These are phyloP conservation scores for Plotosus lineatus DNA, from an alignment of 2,113 vertebrate species.

Conservation along the genomic window DNA sequence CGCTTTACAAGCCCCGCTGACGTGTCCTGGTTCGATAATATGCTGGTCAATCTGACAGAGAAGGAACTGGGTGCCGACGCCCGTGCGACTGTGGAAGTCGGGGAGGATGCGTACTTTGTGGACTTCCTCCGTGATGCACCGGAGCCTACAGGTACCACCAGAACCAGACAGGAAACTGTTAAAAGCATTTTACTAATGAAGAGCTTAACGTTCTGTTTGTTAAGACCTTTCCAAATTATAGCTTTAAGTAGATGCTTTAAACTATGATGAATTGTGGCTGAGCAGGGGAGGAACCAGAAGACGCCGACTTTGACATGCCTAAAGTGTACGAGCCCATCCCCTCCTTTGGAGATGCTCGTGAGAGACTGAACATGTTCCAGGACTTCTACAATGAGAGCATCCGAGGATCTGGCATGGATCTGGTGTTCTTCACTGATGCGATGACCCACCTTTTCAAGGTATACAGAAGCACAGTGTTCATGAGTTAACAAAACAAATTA, in stretches of 20 bases:
- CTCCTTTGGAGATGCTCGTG: constrained; percentile 79
- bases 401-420: constrained; percentile 84
- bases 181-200: neutral
- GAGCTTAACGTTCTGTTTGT: too few relatives aligned
- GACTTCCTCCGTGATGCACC: constrained; percentile 89
- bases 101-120: constrained; percentile 84
- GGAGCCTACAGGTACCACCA: constrained; percentile 77
- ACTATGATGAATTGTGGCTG: neutral
- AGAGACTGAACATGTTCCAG: constrained; percentile 84
- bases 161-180: neutral
- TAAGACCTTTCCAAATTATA: too few relatives aligned
- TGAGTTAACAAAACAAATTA: too few relatives aligned
- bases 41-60: constrained; percentile 75
- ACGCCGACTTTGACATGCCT: constrained; percentile 77
- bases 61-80: constrained; percentile 73
- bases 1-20: constrained; percentile 84
- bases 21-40: constrained; percentile 84
- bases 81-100: constrained; percentile 66
- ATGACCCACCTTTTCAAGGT: constrained; percentile 96
- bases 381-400: constrained; percentile 83
- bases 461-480: constrained; percentile 21
- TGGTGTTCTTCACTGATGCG: constrained; percentile 94
- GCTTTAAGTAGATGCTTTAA: neutral
- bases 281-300: constrained; percentile 83
- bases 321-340: constrained; percentile 87